Percentiles rank a stretch among this genome's conserved stretches.
phyloP scores from a whole-genome alignment of 2,888 invertebrate species.

The Eumerus sabulonum region DNA sequence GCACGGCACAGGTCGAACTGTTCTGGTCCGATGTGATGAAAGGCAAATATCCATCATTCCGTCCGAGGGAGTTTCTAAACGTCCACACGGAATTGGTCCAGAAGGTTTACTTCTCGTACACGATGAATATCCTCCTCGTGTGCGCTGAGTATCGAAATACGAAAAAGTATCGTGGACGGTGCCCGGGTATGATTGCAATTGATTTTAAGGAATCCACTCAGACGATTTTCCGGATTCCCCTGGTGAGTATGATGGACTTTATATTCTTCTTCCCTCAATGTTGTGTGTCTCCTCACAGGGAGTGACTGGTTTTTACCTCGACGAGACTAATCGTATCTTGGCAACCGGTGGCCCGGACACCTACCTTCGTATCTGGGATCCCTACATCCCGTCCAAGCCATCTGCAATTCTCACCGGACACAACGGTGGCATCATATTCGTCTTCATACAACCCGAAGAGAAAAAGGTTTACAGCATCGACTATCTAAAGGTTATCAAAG shows the following conservation, averaged over 20 bases:
- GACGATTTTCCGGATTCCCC: conserved; percentile 74
- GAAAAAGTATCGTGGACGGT: conserved; percentile 75
- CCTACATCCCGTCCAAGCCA: conserved; percentile 86
- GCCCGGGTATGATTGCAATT: conserved; percentile 73
- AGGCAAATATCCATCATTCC: conserved; percentile 80
- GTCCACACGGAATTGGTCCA: conserved; percentile 85
- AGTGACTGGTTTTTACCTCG: conserved; percentile 83
- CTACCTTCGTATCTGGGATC: conserved; percentile 88
- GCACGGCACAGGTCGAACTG: conserved; percentile 81
- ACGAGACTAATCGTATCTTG: conserved; percentile 81
- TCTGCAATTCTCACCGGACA: conserved; percentile 85
- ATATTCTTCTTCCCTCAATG: background rate
- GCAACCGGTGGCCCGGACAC: conserved; percentile 89
- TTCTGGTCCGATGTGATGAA: conserved; percentile 82
- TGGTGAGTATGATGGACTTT: conserved; percentile 67
- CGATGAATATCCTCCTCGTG: conserved; percentile 85
- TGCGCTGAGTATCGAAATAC: conserved; percentile 82
- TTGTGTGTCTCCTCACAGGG: conserved; percentile 78
- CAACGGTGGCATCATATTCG: conserved; percentile 83
- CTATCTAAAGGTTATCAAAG: conserved; percentile 85
- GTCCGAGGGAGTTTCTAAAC: conserved; percentile 80
- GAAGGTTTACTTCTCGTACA: conserved; percentile 84
- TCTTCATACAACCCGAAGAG: conserved; percentile 84
- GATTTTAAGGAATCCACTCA: conserved; percentile 73
- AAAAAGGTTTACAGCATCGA: conserved; percentile 86